These are phyloP conservation scores for Todiramphus saurophagus DNA, from an alignment of 2,113 vertebrate genomes.

Conservation along the genomic window DNA sequence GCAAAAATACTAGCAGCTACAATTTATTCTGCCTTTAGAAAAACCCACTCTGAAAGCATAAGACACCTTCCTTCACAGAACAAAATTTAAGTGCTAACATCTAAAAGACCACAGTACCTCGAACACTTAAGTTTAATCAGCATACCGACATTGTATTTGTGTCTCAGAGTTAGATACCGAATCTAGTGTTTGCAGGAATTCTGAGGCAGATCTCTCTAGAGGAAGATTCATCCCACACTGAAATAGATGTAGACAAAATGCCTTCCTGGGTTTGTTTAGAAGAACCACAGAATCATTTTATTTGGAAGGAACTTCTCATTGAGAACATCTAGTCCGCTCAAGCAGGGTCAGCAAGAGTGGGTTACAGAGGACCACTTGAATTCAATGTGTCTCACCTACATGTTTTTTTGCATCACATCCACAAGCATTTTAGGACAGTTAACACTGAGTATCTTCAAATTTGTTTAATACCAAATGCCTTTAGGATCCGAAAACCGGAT, in stretches of 20 bases:
- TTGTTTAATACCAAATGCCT: neutral
- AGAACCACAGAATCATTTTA: neutral
- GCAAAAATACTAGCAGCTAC: neutral
- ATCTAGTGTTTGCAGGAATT: neutral
- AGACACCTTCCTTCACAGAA: neutral
- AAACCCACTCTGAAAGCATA: neutral
- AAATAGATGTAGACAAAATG: neutral
- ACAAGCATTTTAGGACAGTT: neutral
- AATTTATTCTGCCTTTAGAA: neutral
- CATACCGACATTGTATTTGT: neutral
- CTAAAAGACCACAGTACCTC: neutral
- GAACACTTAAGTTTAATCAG: neutral
- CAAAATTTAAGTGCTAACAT: neutral
- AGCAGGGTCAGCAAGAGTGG: neutral
- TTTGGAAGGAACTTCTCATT: neutral
- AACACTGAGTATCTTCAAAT: neutral
- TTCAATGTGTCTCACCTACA: neutral
- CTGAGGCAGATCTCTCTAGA: neutral
- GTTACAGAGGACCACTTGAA: neutral
- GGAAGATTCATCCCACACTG: neutral
- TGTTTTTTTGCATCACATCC: rapidly evolving
- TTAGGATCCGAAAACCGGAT: neutral
- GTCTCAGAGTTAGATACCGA: neutral
- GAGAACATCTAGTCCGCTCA: neutral
- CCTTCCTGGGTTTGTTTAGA: neutral